Base-by-base conservation (phyloP, 2,888 invertebrate species). In the Bimastos eiseni region DNA sequence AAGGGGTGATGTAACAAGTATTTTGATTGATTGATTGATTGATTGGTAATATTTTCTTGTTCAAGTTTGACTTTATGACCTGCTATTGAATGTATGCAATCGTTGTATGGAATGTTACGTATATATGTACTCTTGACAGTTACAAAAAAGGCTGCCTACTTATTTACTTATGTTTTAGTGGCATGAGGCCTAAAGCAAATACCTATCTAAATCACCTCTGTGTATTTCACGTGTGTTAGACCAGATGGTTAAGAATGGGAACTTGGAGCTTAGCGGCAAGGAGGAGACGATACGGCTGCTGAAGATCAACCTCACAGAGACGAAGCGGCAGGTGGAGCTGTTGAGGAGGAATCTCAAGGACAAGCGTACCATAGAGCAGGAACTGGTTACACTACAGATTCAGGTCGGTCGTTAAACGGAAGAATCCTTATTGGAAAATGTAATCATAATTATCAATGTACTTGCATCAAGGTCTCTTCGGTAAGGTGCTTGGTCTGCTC, bases 211-310 rank as follows among this genome's bases (percentile, higher is more conserved):
- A 70, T 70, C 24, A 21, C 49, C n/a, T 70, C 13, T n/a, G 11
- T 70, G 70, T 8, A n/a, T n/a, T 30, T n/a, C 70, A 30, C 30
- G 30, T 70, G 70, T n/a, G 37, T 30, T 38, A 89, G 89, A 89
- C 36, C 89, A 55, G 11, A 83, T 70, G 38, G 49, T 49, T n/a
- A 49, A 37, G 55, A 89, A 36, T 70, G 83, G 95, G 30, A 94
- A 95, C 91, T 94, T 95, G 41, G 94, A 95, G 92, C 92, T 95
- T 41, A 94, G 94, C 90, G 93, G 94, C 0, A 93, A 94, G 49
- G 95, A 95, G 91, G 95, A 95, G 90, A 95, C 95, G 92, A 94
- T 95, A 41, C 92, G 94, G 15, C 94, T 95, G 91, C 91, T 95
- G 38, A 93, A 94, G 90, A 93, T 95, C 93, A 94, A 94, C 92